Evolutionary conservation across 2,113 vertebrate genomes (phyloP).

Genomic region (Oriolus oriolus): DNA sequence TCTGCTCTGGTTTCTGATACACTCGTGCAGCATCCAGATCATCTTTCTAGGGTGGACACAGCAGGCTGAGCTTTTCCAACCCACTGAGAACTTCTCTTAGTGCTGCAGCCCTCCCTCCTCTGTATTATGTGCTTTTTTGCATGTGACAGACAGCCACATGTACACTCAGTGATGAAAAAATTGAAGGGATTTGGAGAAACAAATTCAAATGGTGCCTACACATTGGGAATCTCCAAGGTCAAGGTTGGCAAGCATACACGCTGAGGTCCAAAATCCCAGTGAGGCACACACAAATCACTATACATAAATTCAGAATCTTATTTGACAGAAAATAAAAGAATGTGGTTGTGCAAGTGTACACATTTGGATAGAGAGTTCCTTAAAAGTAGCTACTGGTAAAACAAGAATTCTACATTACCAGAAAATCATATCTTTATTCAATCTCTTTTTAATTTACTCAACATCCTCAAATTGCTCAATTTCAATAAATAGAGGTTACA

Average conservation of each 20-base stretch:
- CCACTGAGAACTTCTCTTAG: neutral
- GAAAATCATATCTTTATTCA: neutral
- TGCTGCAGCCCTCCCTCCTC: neutral
- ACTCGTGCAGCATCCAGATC: neutral
- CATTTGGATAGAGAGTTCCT: neutral
- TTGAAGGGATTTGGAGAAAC: neutral
- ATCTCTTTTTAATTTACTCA: neutral
- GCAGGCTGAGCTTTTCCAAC: neutral
- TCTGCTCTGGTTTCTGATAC: neutral
- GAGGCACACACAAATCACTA: neutral
- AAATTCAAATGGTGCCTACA: neutral
- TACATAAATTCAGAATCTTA: neutral
- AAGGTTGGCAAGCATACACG: neutral
- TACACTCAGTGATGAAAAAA: neutral
- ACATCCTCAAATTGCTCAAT: neutral
- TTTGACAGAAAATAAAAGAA: neutral
- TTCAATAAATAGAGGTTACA: neutral
- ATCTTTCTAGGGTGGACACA: neutral
- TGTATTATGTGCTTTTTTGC: neutral
- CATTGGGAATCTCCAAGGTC: neutral
- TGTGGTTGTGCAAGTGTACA: neutral
- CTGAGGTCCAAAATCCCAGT: neutral
- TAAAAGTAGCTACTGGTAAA: neutral
- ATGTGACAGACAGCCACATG: neutral
- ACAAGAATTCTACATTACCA: neutral